Percentiles rank a stretch among this genome's conserved stretches.
Conservation (phyloP, 2,888 invertebrate species). For the Clunio marinus region DNA sequence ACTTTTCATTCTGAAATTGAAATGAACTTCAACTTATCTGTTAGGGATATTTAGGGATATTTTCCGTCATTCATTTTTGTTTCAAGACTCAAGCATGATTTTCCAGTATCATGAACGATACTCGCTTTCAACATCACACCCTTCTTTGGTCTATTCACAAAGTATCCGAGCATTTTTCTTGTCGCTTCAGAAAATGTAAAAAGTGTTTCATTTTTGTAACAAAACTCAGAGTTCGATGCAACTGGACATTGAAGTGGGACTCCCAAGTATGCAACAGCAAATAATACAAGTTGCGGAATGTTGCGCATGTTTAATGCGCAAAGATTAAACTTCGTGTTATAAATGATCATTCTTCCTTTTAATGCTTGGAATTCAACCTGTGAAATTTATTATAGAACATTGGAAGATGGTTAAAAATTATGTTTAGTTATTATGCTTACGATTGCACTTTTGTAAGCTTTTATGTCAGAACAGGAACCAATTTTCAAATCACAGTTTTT, state of each 20-base stretch:
- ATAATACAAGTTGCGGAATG: not conserved
- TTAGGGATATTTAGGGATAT: too few species aligned
- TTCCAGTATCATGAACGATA: not conserved
- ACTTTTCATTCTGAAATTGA: too few species aligned
- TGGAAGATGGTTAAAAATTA: too few species aligned
- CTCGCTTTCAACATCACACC: not conserved
- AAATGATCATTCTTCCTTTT: not conserved
- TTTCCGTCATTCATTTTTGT: too few species aligned
- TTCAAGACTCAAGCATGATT: not conserved
- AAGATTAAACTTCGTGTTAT: not conserved
- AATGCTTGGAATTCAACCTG: not conserved
- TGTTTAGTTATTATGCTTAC: too few species aligned
- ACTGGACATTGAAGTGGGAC: not conserved
- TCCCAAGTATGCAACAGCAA: not conserved
- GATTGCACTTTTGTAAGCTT: too few species aligned
- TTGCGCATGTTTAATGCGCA: not conserved
- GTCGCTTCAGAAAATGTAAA: not conserved
- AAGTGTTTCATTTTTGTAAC: not conserved
- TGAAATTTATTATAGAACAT: not conserved
- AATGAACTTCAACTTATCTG: too few species aligned
- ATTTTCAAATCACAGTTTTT: too few species aligned
- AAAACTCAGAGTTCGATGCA: not conserved
- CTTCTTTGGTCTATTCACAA: not conserved
- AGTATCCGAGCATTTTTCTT: not conserved
- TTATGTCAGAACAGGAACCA: too few species aligned